Evolutionary conservation across 2,113 vertebrate species (phyloP).

Genomic region (Coregonus clupeaformis): DNA sequence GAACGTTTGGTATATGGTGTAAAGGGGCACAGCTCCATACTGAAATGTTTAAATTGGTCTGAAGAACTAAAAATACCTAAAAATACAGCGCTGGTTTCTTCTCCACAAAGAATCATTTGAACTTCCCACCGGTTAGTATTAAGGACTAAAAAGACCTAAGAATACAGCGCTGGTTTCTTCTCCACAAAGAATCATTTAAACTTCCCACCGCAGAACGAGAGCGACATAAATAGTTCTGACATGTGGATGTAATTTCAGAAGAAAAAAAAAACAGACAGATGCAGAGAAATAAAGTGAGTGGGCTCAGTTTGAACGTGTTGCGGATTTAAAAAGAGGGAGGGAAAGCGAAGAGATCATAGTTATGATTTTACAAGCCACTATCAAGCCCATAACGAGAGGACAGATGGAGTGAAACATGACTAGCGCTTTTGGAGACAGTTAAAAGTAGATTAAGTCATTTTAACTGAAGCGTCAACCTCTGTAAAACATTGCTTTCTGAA

Average conservation of each 20-base stretch:
- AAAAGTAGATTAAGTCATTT: conserved; percentile 53
- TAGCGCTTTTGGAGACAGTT: conserved; percentile 55
- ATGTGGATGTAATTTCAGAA: conserved; percentile 92
- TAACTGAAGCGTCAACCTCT: conserved; percentile 48
- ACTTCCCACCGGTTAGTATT: too few species aligned
- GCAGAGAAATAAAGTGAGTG: conserved; percentile 69
- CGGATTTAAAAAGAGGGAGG: conserved; percentile 62
- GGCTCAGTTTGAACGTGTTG: conserved; percentile 50
- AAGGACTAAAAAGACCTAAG: conserved; percentile 82
- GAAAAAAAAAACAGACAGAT: conserved; percentile 66
- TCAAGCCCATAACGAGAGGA: conserved; percentile 43
- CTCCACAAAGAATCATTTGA: conserved; percentile 85
- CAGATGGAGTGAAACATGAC: conserved; percentile 59
- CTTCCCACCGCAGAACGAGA: conserved; percentile 82
- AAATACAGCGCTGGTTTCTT: conserved; percentile 83
- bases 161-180: conserved; percentile 82
- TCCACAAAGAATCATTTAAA: conserved; percentile 86
- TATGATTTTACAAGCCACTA: conserved; percentile 64
- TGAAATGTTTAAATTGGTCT: conserved; percentile 69
- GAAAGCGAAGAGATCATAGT: conserved; percentile 63
- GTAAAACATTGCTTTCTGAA: conserved; percentile 38
- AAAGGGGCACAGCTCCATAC: conserved; percentile 60
- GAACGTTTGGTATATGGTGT: conserved; percentile 42
- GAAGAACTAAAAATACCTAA: conserved; percentile 81
- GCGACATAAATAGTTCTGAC: conserved; percentile 83